Evolutionary conservation across 2,888 invertebrate genomes (phyloP).

Genomic region (Dynastes tityus): DNA sequence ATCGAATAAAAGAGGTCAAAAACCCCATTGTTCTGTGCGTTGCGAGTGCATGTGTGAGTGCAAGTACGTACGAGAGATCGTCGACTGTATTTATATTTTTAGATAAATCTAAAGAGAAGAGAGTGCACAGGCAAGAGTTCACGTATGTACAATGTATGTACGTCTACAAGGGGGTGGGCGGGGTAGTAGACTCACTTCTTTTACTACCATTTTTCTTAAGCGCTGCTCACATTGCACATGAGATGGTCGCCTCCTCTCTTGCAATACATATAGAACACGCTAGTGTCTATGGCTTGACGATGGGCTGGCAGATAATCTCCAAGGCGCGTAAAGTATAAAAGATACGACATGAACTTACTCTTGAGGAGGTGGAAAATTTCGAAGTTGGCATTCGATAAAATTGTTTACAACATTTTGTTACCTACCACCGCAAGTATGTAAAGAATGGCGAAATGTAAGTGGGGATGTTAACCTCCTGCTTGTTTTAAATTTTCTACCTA

Average conservation of each 20-base stretch:
- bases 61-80: conserved; percentile 26
- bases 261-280: conserved; percentile 14
- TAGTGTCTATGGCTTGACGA: conserved; percentile 17
- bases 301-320: too few species aligned
- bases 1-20: conserved; percentile 12
- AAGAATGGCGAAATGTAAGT: too few species aligned
- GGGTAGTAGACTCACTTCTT: conserved; percentile 37
- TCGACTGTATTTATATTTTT: conserved; percentile 43
- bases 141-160: neutral
- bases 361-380: too few species aligned
- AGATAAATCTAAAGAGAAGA: conserved; percentile 43
- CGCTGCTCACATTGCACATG: conserved; percentile 24
- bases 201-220: conserved; percentile 44
- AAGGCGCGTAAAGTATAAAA: too few species aligned
- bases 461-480: too few species aligned
- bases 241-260: conserved; percentile 15
- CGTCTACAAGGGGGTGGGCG: conserved; percentile 15
- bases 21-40: neutral
- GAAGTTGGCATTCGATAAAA: too few species aligned
- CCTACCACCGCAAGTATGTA: too few species aligned
- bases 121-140: conserved; percentile 29
- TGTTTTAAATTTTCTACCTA: too few species aligned
- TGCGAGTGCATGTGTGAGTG: neutral
- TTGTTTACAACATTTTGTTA: too few species aligned
- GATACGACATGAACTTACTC: too few species aligned